Base-by-base conservation (phyloP, 2,113 vertebrate species). In the Myocastor coypus region DNA sequence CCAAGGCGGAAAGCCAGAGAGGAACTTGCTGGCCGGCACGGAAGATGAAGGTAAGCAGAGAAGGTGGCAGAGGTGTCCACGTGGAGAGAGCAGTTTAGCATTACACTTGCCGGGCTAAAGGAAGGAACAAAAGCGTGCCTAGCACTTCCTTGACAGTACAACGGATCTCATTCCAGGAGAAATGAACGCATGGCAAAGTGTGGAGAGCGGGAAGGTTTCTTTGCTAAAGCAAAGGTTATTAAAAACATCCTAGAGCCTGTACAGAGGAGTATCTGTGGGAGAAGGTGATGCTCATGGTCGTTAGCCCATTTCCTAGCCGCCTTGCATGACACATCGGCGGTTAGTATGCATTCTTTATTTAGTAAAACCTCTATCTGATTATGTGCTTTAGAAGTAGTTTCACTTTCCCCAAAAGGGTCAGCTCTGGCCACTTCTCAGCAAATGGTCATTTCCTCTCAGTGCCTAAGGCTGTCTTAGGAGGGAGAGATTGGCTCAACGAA, bases 91-190 rank as follows among this genome's bases (percentile, higher is more conserved):
- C 64, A 64, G 92, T 93, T 52, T 66, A 68, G 92, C 92, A 40
- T 40, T 71, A 89, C 8, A 83, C 24, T 68, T 83, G 50, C 68
- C 93, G 80, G 28, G 46, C 80, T 40, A 94, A 96, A 93, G n/a
- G n/a, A 68, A 90, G 92, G 92, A 68, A 28, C 17, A 75, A 83
- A 88, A 61, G 71, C 3, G 42, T 1, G 55, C 24, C 59, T 57
- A 37, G 46, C 87, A 77, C 19, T 14, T 20, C 42, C 80, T 87
- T 73, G 66, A 94, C 66, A 84, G 89, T 85, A 55, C 22, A 69
- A 78, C 16, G 40, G 68, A 64, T 5, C 34, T 83, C 83, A 81
- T 12, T 64, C 42, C 19, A 87, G 42, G 61, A 46, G 22, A 75
- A 84, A 68, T 40, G 78, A 94, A 73, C 59, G 75, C 16, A 37